Conservation (phyloP, 2,797 vertebrate species). For the Neostethus bicornis region DNA sequence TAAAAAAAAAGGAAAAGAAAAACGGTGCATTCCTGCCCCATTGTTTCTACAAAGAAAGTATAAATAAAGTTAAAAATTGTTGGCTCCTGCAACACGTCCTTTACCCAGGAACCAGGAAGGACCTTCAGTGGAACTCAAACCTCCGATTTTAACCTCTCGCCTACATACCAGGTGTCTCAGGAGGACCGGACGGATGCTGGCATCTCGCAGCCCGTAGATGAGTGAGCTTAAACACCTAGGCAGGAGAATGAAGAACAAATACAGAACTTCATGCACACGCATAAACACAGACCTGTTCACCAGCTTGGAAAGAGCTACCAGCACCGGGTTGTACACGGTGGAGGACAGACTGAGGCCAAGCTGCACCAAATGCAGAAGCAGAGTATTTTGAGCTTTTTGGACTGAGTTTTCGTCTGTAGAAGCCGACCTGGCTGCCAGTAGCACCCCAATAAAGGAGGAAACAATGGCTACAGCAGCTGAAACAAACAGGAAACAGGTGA, state of each 20-base stretch:
- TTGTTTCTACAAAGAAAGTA: no score
- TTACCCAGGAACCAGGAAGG: no score
- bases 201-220: slow-evolving; percentile 54
- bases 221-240: slow-evolving; percentile 52
- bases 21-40: no score
- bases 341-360: slow-evolving; percentile 31
- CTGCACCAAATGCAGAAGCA: slow-evolving; percentile 59
- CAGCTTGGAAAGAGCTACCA: rapidly evolving
- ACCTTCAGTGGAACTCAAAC: neutral
- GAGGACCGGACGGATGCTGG: slow-evolving; percentile 39
- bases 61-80: no score
- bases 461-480: slow-evolving; percentile 10
- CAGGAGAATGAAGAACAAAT: slow-evolving; percentile 12
- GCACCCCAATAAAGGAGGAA: slow-evolving; percentile 48
- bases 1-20: no score
- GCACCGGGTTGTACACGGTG: neutral
- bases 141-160: neutral
- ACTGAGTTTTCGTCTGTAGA: slow-evolving; percentile 41
- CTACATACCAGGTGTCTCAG: slow-evolving; percentile 18
- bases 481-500: slow-evolving; percentile 33
- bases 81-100: no score
- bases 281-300: neutral
- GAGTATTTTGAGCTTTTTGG: slow-evolving; percentile 40
- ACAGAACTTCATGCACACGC: slow-evolving; percentile 7
- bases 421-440: slow-evolving; percentile 46